A percentile compares a stretch with the other conserved stretches of the same genome.
phyloP scores from a whole-genome alignment of 2,888 invertebrate genomes.

The Formica aserva region DNA sequence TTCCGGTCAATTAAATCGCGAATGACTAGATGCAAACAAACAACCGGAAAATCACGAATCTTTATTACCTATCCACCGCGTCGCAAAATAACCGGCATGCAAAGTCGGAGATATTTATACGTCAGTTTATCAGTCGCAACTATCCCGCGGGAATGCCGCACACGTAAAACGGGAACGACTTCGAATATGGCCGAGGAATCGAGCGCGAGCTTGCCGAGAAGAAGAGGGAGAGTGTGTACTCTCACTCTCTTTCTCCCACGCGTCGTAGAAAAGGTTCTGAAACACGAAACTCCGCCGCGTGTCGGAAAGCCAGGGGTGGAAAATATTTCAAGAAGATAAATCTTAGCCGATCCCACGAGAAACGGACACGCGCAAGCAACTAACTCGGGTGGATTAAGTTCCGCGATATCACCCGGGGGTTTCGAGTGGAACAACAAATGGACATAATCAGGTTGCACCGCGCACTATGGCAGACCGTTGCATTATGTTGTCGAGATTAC shows the following conservation, averaged over 20 bases:
- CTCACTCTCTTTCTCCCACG: background rate
- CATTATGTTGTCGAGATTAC: conserved; percentile 59
- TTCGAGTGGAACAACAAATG: conserved; percentile 65
- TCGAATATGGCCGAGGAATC: background rate
- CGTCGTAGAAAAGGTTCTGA: conserved; percentile 22
- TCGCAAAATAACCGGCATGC: conserved; percentile 55
- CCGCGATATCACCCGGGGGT: conserved; percentile 45
- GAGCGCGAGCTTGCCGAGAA: conserved; percentile 35
- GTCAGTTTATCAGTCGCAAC: conserved; percentile 68
- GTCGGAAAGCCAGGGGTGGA: conserved; percentile 41
- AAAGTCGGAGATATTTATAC: conserved; percentile 71
- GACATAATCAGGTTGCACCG: conserved; percentile 60
- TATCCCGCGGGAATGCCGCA: conserved; percentile 59
- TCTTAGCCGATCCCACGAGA: conserved; percentile 68
- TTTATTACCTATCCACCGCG: conserved; percentile 1
- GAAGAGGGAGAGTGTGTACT: background rate
- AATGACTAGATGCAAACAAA: background rate
- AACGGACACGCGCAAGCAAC: conserved; percentile 62
- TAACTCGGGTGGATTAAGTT: conserved; percentile 73
- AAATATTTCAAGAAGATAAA: conserved; percentile 73
- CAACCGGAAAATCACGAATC: conserved; percentile 31
- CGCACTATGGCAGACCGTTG: conserved; percentile 53
- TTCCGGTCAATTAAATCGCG: conserved; percentile 36
- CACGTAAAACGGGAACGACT: conserved; percentile 54
- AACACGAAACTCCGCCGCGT: conserved; percentile 12